These are phyloP conservation scores for Arctopsyche grandis DNA, from an alignment of 1,140 invertebrate genomes.

Conservation along the genomic window DNA sequence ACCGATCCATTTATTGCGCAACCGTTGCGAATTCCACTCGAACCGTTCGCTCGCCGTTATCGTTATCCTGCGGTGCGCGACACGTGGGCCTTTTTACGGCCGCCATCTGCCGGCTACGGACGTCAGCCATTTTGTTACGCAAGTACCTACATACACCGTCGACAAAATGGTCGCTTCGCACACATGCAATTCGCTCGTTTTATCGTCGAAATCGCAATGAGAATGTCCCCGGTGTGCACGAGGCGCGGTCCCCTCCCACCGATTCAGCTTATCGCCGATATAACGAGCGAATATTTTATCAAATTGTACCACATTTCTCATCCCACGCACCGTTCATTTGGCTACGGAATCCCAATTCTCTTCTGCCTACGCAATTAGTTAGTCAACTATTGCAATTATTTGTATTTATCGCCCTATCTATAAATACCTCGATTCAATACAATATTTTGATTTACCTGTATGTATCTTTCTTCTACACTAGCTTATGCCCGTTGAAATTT, in stretches of 20 bases:
- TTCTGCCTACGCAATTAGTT: no score
- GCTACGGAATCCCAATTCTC: no score
- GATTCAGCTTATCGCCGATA: constrained; percentile 2
- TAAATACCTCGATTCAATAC: no score
- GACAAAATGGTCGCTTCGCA: background rate
- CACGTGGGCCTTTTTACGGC: background rate
- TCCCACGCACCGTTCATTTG: no score
- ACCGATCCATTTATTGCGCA: background rate
- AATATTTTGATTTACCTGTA: no score
- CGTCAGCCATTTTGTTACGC: no score
- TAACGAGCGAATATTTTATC: background rate
- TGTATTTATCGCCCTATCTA: no score
- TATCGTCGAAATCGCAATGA: constrained; percentile 8
- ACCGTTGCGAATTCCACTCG: background rate
- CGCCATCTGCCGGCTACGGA: background rate
- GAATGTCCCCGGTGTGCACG: background rate
- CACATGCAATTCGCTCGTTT: constrained; percentile 1
- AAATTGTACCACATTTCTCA: background rate
- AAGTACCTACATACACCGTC: background rate
- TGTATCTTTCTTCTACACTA: no score
- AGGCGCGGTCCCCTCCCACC: background rate
- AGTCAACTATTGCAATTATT: no score
- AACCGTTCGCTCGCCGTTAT: background rate
- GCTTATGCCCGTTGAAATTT: no score
- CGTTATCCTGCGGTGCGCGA: background rate